Base-by-base conservation (phyloP, 2,113 vertebrate species). In the Mirounga angustirostris region DNA sequence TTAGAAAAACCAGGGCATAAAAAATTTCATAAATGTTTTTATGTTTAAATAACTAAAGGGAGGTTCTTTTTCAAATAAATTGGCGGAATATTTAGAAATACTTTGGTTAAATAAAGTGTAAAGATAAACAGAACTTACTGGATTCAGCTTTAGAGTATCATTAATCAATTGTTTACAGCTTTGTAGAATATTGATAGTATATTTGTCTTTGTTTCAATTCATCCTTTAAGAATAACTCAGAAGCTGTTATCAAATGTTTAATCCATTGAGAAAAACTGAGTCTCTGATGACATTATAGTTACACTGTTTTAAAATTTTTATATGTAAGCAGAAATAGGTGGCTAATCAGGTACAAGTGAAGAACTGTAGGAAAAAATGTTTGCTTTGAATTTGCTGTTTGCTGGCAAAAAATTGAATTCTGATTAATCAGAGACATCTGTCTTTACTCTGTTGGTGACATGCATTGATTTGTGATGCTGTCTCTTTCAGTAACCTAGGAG, bases 391-490 rank as follows among this genome's bases (percentile, higher is more conserved):
- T 96, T 97, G 78, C 97, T 97, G 89, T 96, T 98, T 98, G 93
- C 94, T 98, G 95, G 58, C 96, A 96, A 91, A 98, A 98, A 98
- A 98, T 98, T 98, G 99, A 99, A 99, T 99, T 99, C 98, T 98
- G 98, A 99, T 99, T 98, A 98, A 99, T 99, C 98, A 98, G 98
- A 97, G 97, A 96, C 98, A 98, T 98, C 98, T 98, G 98, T 98
- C 98, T 99, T 98, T 97, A 97, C 98, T 98, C 98, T 98, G 93
- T 97, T 98, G 96, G 95, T 98, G 98, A 98, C 98, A 97, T 94
- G 79, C 98, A 98, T 98, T 98, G 98, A 99, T 99, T 99, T 98
- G 98, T 98, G 98, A 98, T 96, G 97, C 98, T 98, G 97, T 98
- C 96, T 24, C 98, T 98, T 98, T 98, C 97, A 98, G 97, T 98